Evolutionary conservation across 2,888 invertebrate species (phyloP), one percentile per base, ranked within the genome.

Genomic region (Vannuccia rotundouncinata): DNA sequence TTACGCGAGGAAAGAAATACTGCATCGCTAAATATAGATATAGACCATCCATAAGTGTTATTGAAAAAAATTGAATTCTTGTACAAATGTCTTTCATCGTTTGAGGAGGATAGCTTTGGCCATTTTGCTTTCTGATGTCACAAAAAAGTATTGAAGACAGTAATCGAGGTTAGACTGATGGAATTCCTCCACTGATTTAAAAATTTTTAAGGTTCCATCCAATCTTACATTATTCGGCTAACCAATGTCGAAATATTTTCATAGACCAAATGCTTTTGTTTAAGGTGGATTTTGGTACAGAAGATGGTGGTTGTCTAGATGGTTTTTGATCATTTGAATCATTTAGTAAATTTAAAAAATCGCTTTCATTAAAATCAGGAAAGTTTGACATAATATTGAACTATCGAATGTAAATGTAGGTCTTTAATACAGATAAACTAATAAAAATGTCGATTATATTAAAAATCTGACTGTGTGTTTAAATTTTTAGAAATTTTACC

Each of bases 201-300:
- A 22, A 13, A 66, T 27, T 66, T 66, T 66, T 22, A 66, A 22
- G 2, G 66, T 66, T 66, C 25, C 66, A 66, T 66, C 66, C 66
- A 66, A 66, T 66, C 66, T 22, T n/a, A 66, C 22, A 27, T 27
- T 27, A 66, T 66, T 66, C 66, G 10, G 25, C 66, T 66, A 66
- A 66, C 66, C 66, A 66, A 66, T 22, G 25, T 66, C 66, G 66
- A 66, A 66, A 66, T 22, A 66, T 66, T 66, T 66, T 66, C 66
- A 75, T 75, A 25, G 45, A 75, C 30, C 76, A 30, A 75, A n/a
- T 75, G 22, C 29, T 75, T 75, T 75, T 75, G 76, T 75, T 75
- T 75, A 75, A 30, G 30, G 76, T 75, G 5, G 76, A 2, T 75
- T 30, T 75, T 75, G 76, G 45, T 28, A 75, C 29, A 5, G 76